A percentile compares a stretch with the other conserved stretches of the same genome.
phyloP scores from a whole-genome alignment of 2,888 invertebrate genomes.

The Crematogaster levior region DNA sequence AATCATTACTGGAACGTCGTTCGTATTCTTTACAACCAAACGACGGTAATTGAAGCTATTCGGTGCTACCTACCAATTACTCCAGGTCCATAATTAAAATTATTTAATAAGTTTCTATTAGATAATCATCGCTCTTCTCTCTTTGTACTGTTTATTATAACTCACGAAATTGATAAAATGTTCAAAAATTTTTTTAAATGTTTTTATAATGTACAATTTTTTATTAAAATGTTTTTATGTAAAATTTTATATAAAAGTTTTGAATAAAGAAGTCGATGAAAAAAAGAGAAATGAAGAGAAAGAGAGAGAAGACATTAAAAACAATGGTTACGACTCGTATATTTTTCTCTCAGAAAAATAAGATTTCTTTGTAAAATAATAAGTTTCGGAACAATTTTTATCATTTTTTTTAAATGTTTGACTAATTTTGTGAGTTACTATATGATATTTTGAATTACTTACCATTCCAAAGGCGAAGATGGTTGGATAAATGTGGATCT shows the following conservation, averaged over 20 bases:
- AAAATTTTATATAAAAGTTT: background rate
- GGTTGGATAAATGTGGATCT: constrained; percentile 83
- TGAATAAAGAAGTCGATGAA: background rate
- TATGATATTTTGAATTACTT: constrained; percentile 36
- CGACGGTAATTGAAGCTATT: constrained; percentile 77
- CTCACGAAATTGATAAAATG: background rate
- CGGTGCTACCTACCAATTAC: constrained; percentile 73
- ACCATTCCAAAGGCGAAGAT: constrained; percentile 81
- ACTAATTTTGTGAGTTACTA: background rate
- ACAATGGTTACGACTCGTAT: background rate
- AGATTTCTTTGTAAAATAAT: background rate
- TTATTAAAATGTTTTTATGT: too few relatives aligned
- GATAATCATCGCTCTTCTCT: too few relatives aligned
- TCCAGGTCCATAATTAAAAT: background rate
- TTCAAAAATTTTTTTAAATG: background rate
- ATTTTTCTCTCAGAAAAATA: background rate
- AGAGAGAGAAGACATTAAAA: background rate
- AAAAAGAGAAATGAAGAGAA: too few relatives aligned
- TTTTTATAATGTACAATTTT: background rate
- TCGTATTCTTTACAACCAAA: constrained; percentile 83
- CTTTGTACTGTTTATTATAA: background rate
- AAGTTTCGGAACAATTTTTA: background rate
- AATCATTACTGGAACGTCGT: constrained; percentile 82
- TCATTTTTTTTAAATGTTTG: background rate
- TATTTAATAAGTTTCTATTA: constrained; percentile 1